Percentiles rank a stretch among this genome's conserved stretches.
Conservation (phyloP, 2,888 invertebrate species). For the Polia nebulosa region DNA sequence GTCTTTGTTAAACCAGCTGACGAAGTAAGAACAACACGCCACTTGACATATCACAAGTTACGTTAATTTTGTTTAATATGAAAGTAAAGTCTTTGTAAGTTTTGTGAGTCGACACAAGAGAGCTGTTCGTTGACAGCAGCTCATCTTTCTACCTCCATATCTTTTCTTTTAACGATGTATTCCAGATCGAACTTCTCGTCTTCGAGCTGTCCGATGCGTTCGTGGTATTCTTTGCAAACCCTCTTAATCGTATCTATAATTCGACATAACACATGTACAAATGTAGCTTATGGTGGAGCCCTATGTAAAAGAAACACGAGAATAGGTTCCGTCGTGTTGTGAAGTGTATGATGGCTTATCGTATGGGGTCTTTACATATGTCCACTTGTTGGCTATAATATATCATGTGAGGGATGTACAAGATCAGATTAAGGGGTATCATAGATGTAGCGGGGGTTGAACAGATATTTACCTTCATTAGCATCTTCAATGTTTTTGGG, state of each 20-base stretch:
- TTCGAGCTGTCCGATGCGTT: constrained; percentile 97
- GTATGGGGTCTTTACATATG: constrained; percentile 57
- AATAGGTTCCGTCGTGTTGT: constrained; percentile 69
- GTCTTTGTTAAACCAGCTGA: constrained; percentile 82
- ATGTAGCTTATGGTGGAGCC: constrained; percentile 63
- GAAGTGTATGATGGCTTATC: constrained; percentile 72
- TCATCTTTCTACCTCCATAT: constrained; percentile 97
- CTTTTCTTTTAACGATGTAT: constrained; percentile 99
- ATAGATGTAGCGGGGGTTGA: constrained; percentile 27
- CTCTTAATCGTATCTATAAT: constrained; percentile 94
- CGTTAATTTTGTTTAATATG: constrained; percentile 79
- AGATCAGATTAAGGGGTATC: constrained; percentile 38
- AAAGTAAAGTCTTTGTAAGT: constrained; percentile 81
- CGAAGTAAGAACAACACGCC: constrained; percentile 85
- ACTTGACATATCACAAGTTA: constrained; percentile 83
- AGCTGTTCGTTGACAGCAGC: constrained; percentile 76
- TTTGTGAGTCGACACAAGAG: constrained; percentile 86
- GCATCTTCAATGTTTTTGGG: constrained; percentile 97
- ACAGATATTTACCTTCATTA: constrained; percentile 95
- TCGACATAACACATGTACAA: constrained; percentile 82
- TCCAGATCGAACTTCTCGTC: constrained; percentile 99
- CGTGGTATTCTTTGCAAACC: constrained; percentile 96
- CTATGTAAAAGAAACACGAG: constrained; percentile 66
- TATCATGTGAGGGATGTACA: constrained; percentile 42
- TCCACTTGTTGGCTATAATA: constrained; percentile 50